Evolutionary conservation across 2,888 invertebrate species (phyloP).

Genomic region (Tetranychus truncatus): DNA sequence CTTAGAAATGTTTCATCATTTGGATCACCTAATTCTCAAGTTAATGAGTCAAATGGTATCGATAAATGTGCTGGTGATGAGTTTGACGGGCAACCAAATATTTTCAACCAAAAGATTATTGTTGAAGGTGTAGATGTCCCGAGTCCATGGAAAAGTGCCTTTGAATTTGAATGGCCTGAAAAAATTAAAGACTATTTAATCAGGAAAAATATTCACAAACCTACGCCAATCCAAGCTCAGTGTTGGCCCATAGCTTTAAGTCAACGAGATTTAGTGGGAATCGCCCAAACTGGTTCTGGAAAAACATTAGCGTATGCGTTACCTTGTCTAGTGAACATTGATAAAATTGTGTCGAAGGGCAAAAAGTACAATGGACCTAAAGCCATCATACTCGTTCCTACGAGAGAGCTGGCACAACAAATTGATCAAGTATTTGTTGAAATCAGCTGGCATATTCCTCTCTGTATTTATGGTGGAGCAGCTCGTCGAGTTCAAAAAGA

Average conservation of each 20-base stretch:
- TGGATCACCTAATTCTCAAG: no score
- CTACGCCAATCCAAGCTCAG: slow-evolving; percentile 84
- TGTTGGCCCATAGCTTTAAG: slow-evolving; percentile 89
- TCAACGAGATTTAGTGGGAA: slow-evolving; percentile 81
- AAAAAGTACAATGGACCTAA: slow-evolving; percentile 23
- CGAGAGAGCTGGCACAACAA: slow-evolving; percentile 60
- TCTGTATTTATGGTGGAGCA: slow-evolving; percentile 93
- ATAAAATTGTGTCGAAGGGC: background rate
- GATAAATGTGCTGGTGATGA: no score
- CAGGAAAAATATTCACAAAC: slow-evolving; percentile 37
- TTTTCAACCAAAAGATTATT: background rate
- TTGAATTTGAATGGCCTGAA: slow-evolving; percentile 75
- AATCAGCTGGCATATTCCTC: slow-evolving; percentile 72
- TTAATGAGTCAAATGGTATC: no score
- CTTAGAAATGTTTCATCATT: no score
- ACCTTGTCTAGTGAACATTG: slow-evolving; percentile 24
- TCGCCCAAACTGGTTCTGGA: slow-evolving; percentile 82
- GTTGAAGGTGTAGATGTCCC: slow-evolving; percentile 52
- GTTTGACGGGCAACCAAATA: background rate
- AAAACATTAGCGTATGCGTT: slow-evolving; percentile 42
- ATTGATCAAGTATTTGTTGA: slow-evolving; percentile 58
- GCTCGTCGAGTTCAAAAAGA: slow-evolving; percentile 64
- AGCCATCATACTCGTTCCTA: slow-evolving; percentile 66
- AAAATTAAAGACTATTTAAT: slow-evolving; percentile 58
- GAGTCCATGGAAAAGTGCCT: slow-evolving; percentile 66